Evolutionary conservation across 2,797 vertebrate species (phyloP).

Genomic region (Lutjanus campechanus): DNA sequence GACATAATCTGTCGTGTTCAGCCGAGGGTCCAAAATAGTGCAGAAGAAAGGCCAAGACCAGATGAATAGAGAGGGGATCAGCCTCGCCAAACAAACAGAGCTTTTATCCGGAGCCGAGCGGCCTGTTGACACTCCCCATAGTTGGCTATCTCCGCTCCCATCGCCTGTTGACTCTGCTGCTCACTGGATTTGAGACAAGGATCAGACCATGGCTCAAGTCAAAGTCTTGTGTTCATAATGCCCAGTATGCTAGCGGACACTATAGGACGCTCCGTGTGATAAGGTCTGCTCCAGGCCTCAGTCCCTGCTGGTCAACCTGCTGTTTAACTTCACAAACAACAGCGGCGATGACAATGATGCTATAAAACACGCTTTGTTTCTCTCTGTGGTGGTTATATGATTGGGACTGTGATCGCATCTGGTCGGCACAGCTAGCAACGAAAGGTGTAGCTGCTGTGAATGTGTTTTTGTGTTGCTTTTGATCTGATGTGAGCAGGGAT

Average conservation of each 20-base stretch:
- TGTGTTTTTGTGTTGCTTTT: slow-evolving; percentile 47
- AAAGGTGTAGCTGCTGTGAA: slow-evolving; percentile 41
- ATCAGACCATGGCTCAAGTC: slow-evolving; percentile 75
- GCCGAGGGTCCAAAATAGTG: slow-evolving; percentile 60
- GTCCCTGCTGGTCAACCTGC: slow-evolving; percentile 58
- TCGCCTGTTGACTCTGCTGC: slow-evolving; percentile 78
- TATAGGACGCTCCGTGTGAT: slow-evolving; percentile 58
- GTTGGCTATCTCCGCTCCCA: slow-evolving; percentile 67
- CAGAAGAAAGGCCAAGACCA: slow-evolving; percentile 66
- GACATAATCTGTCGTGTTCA: slow-evolving; percentile 71
- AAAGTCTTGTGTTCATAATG: slow-evolving; percentile 79
- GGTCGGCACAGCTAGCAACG: slow-evolving; percentile 25
- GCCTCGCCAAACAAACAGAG: slow-evolving; percentile 77
- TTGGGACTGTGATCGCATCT: slow-evolving; percentile 55
- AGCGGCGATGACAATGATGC: slow-evolving; percentile 23
- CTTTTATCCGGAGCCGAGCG: slow-evolving; percentile 66
- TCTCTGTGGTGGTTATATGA: slow-evolving; percentile 35
- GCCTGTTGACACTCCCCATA: slow-evolving; percentile 74
- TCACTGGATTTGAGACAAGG: slow-evolving; percentile 80
- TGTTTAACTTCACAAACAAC: slow-evolving; percentile 71
- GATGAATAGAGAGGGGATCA: slow-evolving; percentile 73
- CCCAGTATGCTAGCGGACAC: slow-evolving; percentile 64
- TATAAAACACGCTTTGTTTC: slow-evolving; percentile 30
- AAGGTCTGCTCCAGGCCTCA: slow-evolving; percentile 47
- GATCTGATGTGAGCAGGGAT: slow-evolving; percentile 56